Base-by-base conservation (phyloP, 2,888 invertebrate species). In the Torymus aiolomorphi region DNA sequence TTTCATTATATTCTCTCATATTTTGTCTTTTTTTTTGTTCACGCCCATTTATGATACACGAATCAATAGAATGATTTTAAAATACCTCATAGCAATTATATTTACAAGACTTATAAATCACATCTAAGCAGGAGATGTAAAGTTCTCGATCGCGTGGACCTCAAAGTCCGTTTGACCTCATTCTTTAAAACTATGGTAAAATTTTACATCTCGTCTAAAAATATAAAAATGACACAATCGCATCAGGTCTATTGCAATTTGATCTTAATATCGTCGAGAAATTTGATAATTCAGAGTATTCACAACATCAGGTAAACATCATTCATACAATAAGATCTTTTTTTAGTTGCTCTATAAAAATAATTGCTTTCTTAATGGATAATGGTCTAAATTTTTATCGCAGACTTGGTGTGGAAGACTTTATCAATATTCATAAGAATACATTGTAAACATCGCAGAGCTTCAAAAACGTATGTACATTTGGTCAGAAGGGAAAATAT, bases 71-170 rank as follows among this genome's bases (percentile, higher is more conserved):
- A 86, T 87, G 84, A 88, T 86, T 86, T 87, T 86, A 87, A 85
- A 82, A 82, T 82, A 87, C 83, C 86, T 87, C 86, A 84, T 86
- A 87, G 85, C 84, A 86, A 86, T 89, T 86, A 86, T 89, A 90
- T 90, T 88, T 90, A 90, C 89, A 90, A 89, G 87, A 89, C 89
- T 90, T 89, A 89, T 87, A 90, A 89, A 87, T 88, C 87, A 85
- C 86, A 87, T 85, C 87, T 88, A 86, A 65, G 65, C 24, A 75
- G 67, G 77, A 82, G 79, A 78, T 76, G 80, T 74, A 76, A 76
- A 61, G 57, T 74, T 66, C 13, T 51, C 61, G 78, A 75, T 67
- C 75, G 16, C 56, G 54, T 16, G 51, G 61, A 70, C 66, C n/a
- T 70, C 57, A 69, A 16, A 56, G 67, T 76, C 66, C 73, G 56